Evolutionary conservation across 2,888 invertebrate genomes (phyloP), one percentile per base, ranked within the genome.

Genomic region (Platypus cylindrus): DNA sequence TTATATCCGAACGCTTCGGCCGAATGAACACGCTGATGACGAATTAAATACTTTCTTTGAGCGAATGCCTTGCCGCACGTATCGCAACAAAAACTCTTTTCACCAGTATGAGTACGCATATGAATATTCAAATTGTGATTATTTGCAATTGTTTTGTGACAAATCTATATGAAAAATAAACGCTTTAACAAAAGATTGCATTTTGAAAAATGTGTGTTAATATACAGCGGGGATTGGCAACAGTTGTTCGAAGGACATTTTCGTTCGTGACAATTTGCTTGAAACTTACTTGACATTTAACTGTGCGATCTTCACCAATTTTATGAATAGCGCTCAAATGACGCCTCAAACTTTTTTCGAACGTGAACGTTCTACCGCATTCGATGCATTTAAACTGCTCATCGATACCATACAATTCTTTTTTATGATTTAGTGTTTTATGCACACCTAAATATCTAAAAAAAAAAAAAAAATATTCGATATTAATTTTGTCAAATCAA

Each of bases 61-160:
- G 48, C 29, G 32, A 53, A 55, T 1, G 46, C 45, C 34, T 53
- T 53, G 3, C 55, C 55, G 32, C 56, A 56, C 13, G 41, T 28
- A 25, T 55, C 51, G 30, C 56, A 56, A 11, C 49, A 52, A 39
- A 46, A 51, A 4, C 46, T 47, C 22, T 52, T 53, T 30, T 55
- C 55, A 0, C 55, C 54, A 1, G 54, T 55, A 27, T 56, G 56
- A n/a, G 43, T 39, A 16, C 53, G 46, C 52, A 55, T 54, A 38
- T 57, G 57, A 39, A 53, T 43, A 27, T 52, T 56, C 17, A 57
- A 46, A 37, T 52, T 55, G 36, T 53, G 53, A 26, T 47, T 49
- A 40, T 56, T 56, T n/a, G 55, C 50, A 5, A 57, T 49, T 4
- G 45, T 42, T 43, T 56, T 56, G 2, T 40, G 36, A 36, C 57